These are phyloP conservation scores for Pseudorasbora parva DNA, from an alignment of 2,113 vertebrate species.

Conservation along the genomic window DNA sequence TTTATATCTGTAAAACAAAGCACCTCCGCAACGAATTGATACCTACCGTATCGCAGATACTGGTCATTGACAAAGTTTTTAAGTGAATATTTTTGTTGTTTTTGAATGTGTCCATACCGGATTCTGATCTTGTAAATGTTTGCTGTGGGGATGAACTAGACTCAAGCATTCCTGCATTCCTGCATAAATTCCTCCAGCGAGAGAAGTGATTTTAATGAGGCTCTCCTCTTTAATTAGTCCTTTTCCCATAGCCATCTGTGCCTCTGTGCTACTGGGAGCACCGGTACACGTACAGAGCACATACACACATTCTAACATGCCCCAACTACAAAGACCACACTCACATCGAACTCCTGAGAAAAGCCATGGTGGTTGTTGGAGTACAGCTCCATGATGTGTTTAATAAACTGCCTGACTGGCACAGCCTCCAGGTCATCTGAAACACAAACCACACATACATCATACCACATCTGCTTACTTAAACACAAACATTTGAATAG, in stretches of 20 bases:
- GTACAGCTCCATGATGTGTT: conserved; percentile 95
- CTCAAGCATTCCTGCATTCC: conserved; percentile 81
- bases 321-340: conserved; percentile 35
- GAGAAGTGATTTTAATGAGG: conserved; percentile 62
- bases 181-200: conserved; percentile 80
- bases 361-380: conserved; percentile 96
- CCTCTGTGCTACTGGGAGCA: conserved; percentile 60
- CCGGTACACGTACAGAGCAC: conserved; percentile 34
- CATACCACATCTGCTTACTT: neutral
- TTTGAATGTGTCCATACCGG: conserved; percentile 6
- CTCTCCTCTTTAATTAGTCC: conserved; percentile 71
- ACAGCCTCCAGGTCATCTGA: conserved; percentile 98
- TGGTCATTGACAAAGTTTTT: conserved; percentile 3
- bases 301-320: conserved; percentile 1
- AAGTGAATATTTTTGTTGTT: neutral
- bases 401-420: conserved; percentile 93
- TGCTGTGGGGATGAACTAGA: conserved; percentile 82
- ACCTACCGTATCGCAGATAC: neutral
- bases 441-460: conserved; percentile 49
- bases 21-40: conserved; percentile 36
- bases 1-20: conserved; percentile 42
- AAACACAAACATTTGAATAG: neutral
- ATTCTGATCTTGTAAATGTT: conserved; percentile 49
- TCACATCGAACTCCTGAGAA: conserved; percentile 90
- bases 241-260: conserved; percentile 71